Base-by-base conservation (phyloP, 2,113 vertebrate genomes). In the Oenanthe oenanthe region DNA sequence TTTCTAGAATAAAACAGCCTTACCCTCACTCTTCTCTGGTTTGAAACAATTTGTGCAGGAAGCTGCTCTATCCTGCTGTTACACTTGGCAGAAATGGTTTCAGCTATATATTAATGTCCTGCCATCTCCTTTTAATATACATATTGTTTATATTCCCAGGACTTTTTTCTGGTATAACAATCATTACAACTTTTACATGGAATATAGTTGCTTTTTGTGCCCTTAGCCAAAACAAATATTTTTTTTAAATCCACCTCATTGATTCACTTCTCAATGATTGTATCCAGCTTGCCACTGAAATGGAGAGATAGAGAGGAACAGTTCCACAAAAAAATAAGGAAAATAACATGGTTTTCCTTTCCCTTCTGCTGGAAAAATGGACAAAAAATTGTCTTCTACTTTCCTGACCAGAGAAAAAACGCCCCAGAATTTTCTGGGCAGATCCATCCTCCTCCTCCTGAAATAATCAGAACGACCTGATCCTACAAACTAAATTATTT, bases 111-210 rank as follows among this genome's bases (percentile, higher is more conserved):
- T 96, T 96, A 93, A 96, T 90, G 92, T 86, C 93, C 90, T 94
- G 94, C 88, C 90, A 95, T 77, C 82, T 84, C 92, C n/a, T 95
- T 95, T 96, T 92, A 95, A 95, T 92, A 88, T 56, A 88, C 51
- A 86, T 72, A 93, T 63, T 93, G 88, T 94, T 96, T 95, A 48
- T 88, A 92, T 92, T 97, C 76, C 85, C 67, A 42, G 79, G 74
- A 28, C 79, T 92, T 74, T 94, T 96, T 88, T 84, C 87, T 94
- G 89, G 40, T 96, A 79, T 61, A 95, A 96, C 93, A 92, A 97
- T 91, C 79, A 92, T 95, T 92, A 80, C 70, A 78, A 90, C 56
- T 96, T 95, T 94, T 93, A 85, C 79, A n/a, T 51, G 86, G 89
- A 91, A 78, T 57, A 82, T 3, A 73, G 90, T 17, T 78, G 68